Evolutionary conservation across 2,888 invertebrate species (phyloP), one percentile per base, ranked within the genome.

Genomic region (Periphyllus acericola): DNA sequence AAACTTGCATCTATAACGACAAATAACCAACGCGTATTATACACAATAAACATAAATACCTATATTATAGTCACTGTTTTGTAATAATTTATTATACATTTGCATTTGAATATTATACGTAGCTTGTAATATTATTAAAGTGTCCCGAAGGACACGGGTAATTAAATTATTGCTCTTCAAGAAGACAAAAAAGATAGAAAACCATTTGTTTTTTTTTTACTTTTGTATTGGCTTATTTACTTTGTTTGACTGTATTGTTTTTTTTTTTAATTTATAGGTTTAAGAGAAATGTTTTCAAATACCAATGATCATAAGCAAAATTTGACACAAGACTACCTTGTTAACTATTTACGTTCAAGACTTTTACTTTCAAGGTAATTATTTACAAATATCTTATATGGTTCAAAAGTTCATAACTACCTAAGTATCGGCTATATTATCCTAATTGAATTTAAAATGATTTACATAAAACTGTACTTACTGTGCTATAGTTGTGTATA

Each of bases 201-300:
- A 29, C 34, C 25, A 25, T 21, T 34, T 74, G 6, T 29, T 72
- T 72, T 74, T 34, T 55, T n/a, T n/a, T n/a, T n/a, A n/a, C n/a
- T n/a, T n/a, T n/a, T n/a, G 9, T 32, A 29, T 14, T 11, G 32
- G 71, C 17, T 29, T 71, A 29, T 34, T 55, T 40, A 8, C n/a
- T n/a, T n/a, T n/a, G 25, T 78, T 3, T 79, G 2, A 34, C 66
- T 79, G 25, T 60, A 14, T 75, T 75, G n/a, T 68, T 36, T 68
- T 81, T 19, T 72, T 29, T 72, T 72, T 34, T 72, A 34, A 25
- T 74, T 25, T 83, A 66, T n/a, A 85, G 84, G 84, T 85, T n/a
- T 78, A 78, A 85, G 25, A 85, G 84, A 85, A 78, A 85, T 85
- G 84, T 85, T 85, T 85, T 66, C 66, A 78, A 85, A 85, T 32